These are phyloP conservation scores for Isotomurus palustris DNA, from an alignment of 2,888 invertebrate genomes.

Conservation along the genomic window DNA sequence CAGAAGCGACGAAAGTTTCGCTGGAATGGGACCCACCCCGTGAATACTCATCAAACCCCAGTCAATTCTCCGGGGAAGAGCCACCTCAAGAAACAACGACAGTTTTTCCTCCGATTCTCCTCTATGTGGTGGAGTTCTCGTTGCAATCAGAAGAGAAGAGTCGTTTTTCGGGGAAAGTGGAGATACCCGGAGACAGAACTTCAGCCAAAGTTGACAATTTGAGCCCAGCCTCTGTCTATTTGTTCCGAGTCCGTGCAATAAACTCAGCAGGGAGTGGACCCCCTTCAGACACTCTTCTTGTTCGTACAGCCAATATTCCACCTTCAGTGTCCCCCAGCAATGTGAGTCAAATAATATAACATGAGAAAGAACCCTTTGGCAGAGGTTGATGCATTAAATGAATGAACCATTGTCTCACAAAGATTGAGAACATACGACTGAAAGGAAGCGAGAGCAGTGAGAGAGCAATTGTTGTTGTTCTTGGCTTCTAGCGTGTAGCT, in stretches of 20 bases:
- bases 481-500: conserved; percentile 20
- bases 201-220: conserved; percentile 40
- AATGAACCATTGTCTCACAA: not conserved
- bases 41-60: conserved; percentile 31
- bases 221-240: conserved; percentile 40
- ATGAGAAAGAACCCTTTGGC: not conserved
- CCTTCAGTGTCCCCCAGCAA: conserved; percentile 40
- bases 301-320: conserved; percentile 40
- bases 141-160: conserved; percentile 20
- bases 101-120: conserved; percentile 36
- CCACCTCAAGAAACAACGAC: conserved; percentile 8
- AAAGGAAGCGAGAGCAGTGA: conserved; percentile 11
- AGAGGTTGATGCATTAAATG: not conserved
- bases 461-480: conserved; percentile 21
- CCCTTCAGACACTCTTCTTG: conserved; percentile 32
- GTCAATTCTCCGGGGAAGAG: conserved; percentile 13
- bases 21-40: conserved; percentile 38
- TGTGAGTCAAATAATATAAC: conserved; percentile 22
- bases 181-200: conserved; percentile 32
- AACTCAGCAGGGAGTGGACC: conserved; percentile 43
- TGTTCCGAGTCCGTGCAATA: conserved; percentile 41
- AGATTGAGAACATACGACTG: conserved; percentile 9
- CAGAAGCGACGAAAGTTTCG: conserved; percentile 29
- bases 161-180: conserved; percentile 18
- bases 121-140: conserved; percentile 42